Conservation (phyloP, 2,113 vertebrate genomes). For the Phodopus roborovskii region DNA sequence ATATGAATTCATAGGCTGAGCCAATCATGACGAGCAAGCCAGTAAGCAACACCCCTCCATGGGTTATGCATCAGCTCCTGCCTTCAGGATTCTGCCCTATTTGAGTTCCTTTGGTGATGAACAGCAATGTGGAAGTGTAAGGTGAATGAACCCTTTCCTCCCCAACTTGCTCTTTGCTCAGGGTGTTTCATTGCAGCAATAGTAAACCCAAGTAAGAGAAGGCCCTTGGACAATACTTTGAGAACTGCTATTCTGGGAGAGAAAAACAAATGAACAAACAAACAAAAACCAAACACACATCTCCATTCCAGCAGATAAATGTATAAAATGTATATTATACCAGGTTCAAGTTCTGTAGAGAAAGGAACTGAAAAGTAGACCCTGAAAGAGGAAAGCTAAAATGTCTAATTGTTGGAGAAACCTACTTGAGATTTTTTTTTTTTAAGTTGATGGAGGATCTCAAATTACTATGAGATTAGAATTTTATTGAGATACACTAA, state of each 20-base stretch:
- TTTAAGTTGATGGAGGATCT: neutral
- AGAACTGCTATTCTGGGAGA: neutral
- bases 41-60: neutral
- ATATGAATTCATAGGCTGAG: neutral
- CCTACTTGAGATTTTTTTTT: neutral
- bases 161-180: neutral
- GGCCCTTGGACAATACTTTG: neutral
- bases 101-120: neutral
- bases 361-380: conserved; percentile 12
- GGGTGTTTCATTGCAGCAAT: neutral
- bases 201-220: neutral
- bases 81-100: neutral
- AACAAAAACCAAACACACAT: neutral
- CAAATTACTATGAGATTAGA: neutral
- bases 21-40: neutral
- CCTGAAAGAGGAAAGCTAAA: conserved; percentile 1
- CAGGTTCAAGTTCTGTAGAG: neutral
- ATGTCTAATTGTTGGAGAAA: conserved; percentile 11
- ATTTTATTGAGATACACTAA: conserved; percentile 35
- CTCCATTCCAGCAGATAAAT: neutral
- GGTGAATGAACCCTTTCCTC: neutral
- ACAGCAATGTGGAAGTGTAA: neutral
- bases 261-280: neutral
- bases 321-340: neutral
- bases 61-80: neutral